Evolutionary conservation across 2,797 vertebrate species (phyloP).

Genomic region (Rhinichthys osculus): DNA sequence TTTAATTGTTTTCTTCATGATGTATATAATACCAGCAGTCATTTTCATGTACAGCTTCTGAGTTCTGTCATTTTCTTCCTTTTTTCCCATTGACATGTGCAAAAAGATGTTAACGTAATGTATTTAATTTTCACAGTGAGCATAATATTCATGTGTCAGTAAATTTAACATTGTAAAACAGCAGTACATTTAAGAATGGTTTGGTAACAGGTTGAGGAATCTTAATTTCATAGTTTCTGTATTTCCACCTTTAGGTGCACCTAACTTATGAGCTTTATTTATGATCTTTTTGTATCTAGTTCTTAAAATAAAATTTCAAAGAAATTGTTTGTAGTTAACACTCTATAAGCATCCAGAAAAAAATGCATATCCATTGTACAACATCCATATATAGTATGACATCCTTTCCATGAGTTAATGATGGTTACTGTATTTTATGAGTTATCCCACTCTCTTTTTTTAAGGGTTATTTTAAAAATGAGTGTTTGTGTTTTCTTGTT

Average conservation of each 20-base stretch:
- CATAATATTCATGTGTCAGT: neutral
- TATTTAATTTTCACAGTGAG: slow-evolving; percentile 11
- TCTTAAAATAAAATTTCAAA: slow-evolving; percentile 91
- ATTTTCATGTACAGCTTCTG: slow-evolving; percentile 10
- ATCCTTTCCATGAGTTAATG: neutral
- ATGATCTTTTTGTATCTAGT: slow-evolving; percentile 99
- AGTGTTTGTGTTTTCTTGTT: neutral
- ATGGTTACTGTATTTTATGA: neutral
- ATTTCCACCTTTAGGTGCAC: slow-evolving; percentile 93
- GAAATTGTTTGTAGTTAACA: neutral
- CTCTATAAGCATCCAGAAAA: neutral
- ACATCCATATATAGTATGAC: neutral
- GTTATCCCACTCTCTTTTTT: neutral
- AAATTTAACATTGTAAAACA: slow-evolving; percentile 4
- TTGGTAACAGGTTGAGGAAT: slow-evolving; percentile 81
- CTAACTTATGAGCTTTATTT: slow-evolving; percentile 99
- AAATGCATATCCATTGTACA: neutral
- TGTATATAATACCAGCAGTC: slow-evolving; percentile 44
- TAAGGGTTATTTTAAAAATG: neutral
- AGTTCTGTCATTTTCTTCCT: neutral
- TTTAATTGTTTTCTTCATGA: slow-evolving; percentile 31
- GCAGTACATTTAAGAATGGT: neutral
- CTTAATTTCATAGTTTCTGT: slow-evolving; percentile 84
- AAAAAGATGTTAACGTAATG: neutral
- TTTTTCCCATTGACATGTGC: neutral